A percentile compares a stretch with the other conserved stretches of the same genome.
phyloP scores from a whole-genome alignment of 2,888 invertebrate genomes.

The Nomada ferruginata region DNA sequence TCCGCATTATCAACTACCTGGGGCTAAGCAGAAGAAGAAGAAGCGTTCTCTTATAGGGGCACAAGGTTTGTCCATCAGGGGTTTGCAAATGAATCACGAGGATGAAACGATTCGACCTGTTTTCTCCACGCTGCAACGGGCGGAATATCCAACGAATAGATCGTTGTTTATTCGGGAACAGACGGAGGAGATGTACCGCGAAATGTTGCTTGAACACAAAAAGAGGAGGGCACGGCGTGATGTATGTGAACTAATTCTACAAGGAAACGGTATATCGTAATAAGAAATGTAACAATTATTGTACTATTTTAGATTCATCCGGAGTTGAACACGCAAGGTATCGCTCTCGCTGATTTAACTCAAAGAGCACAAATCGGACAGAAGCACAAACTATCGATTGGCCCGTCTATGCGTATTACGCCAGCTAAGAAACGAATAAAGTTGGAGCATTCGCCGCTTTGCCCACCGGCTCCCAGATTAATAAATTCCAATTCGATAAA shows the following conservation, averaged over 20 bases:
- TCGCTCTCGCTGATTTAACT: conserved; percentile 90
- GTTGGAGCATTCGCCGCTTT: conserved; percentile 76
- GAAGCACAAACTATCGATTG: conserved; percentile 85
- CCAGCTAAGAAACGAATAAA: conserved; percentile 83
- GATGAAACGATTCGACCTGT: conserved; percentile 81
- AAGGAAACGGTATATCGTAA: neutral
- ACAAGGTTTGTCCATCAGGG: conserved; percentile 75
- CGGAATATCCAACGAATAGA: conserved; percentile 77
- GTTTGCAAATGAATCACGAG: conserved; percentile 76
- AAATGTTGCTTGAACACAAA: conserved; percentile 90
- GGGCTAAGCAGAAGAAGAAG: conserved; percentile 77
- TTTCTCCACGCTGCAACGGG: conserved; percentile 81
- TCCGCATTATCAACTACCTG: conserved; percentile 74
- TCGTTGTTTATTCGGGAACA: conserved; percentile 85
- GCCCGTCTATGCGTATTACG: conserved; percentile 85
- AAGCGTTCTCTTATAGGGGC: conserved; percentile 69
- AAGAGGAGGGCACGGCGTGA: conserved; percentile 89
- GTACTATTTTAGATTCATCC: conserved; percentile 87
- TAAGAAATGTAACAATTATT: neutral
- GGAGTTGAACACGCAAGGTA: conserved; percentile 91
- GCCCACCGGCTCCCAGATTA: conserved; percentile 84
- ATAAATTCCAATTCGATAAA: conserved; percentile 71
- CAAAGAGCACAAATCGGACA: conserved; percentile 84
- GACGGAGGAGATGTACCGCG: conserved; percentile 88
- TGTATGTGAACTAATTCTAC: conserved; percentile 84